Evolutionary conservation across 23 tunicate species (phyloP).

Genomic region (Halocynthia aurantium): DNA sequence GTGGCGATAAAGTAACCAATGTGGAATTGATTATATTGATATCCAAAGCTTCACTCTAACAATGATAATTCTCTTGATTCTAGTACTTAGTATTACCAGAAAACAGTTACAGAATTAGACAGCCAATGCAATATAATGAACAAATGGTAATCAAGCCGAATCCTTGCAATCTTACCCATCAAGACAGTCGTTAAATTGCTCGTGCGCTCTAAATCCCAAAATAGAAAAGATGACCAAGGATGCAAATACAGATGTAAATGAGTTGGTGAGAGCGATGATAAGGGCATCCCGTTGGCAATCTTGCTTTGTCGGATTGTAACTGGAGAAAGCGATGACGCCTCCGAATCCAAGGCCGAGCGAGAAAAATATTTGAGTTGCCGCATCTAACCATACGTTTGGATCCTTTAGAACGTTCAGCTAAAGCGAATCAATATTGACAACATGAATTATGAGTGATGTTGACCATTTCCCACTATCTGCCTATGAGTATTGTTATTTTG

Average conservation of each 20-base stretch:
- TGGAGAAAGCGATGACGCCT: slow-evolving; percentile 96
- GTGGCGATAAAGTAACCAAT: too few species aligned
- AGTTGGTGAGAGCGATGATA: slow-evolving; percentile 92
- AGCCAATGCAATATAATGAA: too few species aligned
- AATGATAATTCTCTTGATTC: too few species aligned
- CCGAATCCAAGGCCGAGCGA: slow-evolving; percentile 95
- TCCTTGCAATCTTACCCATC: slow-evolving; percentile 39
- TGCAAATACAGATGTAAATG: slow-evolving; percentile 87
- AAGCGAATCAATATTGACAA: not conserved
- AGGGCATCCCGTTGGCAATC: slow-evolving; percentile 90
- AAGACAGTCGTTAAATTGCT: slow-evolving; percentile 54
- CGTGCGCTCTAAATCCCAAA: slow-evolving; percentile 75
- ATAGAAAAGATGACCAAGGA: slow-evolving; percentile 87
- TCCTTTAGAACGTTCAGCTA: slow-evolving; percentile 50
- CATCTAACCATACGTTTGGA: slow-evolving; percentile 96
- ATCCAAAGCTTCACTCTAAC: too few species aligned
- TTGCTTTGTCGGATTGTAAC: slow-evolving; percentile 96
- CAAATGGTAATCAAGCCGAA: too few species aligned
- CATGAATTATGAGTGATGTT: not conserved
- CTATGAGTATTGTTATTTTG: too few species aligned
- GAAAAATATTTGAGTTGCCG: slow-evolving; percentile 98
- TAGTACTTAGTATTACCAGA: too few species aligned
- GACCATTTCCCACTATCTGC: not conserved
- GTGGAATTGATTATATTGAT: too few species aligned
- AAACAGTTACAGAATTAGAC: too few species aligned